Percentiles rank a stretch among this genome's conserved stretches.
Conservation (phyloP, 2,888 invertebrate genomes). For the Lingula anatina region DNA sequence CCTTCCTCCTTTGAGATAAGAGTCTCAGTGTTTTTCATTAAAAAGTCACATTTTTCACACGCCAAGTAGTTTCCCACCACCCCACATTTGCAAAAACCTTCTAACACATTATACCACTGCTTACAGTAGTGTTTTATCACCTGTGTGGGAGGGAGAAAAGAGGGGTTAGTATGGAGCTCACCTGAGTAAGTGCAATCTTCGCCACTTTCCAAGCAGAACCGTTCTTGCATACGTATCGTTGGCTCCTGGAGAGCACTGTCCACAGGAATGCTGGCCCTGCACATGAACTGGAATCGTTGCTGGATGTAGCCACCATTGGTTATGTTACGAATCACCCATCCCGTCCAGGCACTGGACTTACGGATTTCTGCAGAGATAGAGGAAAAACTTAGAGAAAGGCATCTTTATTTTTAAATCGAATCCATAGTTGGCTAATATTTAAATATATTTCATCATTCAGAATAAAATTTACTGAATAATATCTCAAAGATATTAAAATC, state of each 20-base stretch:
- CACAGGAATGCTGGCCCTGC: conserved; percentile 73
- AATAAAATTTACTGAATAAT: too few species aligned
- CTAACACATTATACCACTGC: conserved; percentile 30
- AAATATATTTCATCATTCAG: too few species aligned
- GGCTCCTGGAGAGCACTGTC: conserved; percentile 64
- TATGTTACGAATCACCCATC: conserved; percentile 61
- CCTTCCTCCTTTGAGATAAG: background rate
- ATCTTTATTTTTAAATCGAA: too few species aligned
- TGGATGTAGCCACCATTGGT: conserved; percentile 64
- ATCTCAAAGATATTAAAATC: too few species aligned
- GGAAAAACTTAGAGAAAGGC: too few species aligned
- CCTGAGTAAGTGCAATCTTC: conserved; percentile 57
- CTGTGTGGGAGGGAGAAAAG: conserved; percentile 32
- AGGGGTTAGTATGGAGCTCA: conserved; percentile 28
- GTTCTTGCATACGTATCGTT: conserved; percentile 72
- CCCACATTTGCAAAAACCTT: conserved; percentile 43
- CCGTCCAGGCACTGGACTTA: conserved; percentile 71
- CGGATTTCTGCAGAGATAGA: conserved; percentile 59
- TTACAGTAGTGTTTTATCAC: conserved; percentile 37
- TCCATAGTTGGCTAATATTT: too few species aligned
- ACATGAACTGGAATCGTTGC: conserved; percentile 72
- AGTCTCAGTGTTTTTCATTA: conserved; percentile 13
- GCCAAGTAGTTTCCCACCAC: conserved; percentile 43
- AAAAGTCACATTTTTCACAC: conserved; percentile 37
- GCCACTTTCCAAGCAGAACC: conserved; percentile 68